Base-by-base conservation (phyloP, 1,140 invertebrate genomes). In the Drosophila kohkoa region DNA sequence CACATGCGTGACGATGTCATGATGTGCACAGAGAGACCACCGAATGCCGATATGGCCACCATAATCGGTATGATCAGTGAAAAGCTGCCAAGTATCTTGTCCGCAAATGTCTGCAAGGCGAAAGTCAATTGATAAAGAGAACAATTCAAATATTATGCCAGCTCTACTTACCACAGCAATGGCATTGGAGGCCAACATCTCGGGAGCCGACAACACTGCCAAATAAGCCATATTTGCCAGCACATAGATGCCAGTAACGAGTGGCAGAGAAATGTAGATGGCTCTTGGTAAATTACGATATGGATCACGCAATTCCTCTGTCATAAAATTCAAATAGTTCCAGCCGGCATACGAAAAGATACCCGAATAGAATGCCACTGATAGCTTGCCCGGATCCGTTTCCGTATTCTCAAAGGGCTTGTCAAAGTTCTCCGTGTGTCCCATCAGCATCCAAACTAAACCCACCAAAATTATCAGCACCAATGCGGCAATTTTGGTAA, bases 291-390 rank as follows among this genome's bases (percentile, higher is more conserved):
- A 93, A 94, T 99, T 99, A 94, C 96, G 96, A 92, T 97, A 98
- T 3, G 99, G 99, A 93, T 99, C 96, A 91, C 96, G 95, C 0
- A 99, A 92, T 92, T 99, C 99, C 93, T 99, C 99, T 8, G 98
- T 99, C 93, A 99, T 98, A 92, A 99, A 99, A 93, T 99, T 99
- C 48, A 99, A 93, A 91, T 98, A 99, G 93, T 94, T 96, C 97
- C 98, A 99, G 75, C 98, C 98, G 60, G 98, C 98, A 93, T 99
- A 99, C 1, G 98, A 98, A 93, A 99, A 99, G 81, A 99, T 96
- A 76, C 98, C 98, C 0, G 97, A 97, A 93, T 99, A 99, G 91
- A 99, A 97, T 2, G 97, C 97, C 32, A 98, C 94, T 0, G 98
- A 97, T 85, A 98, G 95, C 92, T 96, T 96, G 46, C 97, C 96